phyloP scores from a whole-genome alignment of 2,113 vertebrate species.

The Nothobranchius furzeri region DNA sequence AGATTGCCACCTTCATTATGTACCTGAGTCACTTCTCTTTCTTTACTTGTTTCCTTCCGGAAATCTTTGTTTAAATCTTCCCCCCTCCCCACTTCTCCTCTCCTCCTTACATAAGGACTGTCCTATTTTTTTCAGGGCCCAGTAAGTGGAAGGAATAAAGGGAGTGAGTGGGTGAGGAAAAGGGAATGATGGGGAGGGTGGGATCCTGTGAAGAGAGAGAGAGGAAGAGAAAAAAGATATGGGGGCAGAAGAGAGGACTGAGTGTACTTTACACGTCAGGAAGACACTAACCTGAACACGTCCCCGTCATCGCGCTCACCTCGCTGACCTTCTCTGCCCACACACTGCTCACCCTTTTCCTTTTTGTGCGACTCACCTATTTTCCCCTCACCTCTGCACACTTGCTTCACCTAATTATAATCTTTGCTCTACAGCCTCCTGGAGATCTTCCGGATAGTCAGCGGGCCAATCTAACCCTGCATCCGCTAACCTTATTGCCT shows the following conservation, averaged over 20 bases:
- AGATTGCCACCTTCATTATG: constrained; percentile 42
- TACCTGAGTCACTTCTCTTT: constrained; percentile 52
- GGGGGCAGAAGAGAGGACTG: constrained; percentile 51
- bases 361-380: constrained; percentile 12
- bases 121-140: constrained; percentile 73
- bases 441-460: constrained; percentile 5
- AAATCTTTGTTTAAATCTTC: constrained; percentile 54
- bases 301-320: constrained; percentile 47
- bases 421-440: constrained; percentile 3
- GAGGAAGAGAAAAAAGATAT: constrained; percentile 21
- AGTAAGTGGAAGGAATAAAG: constrained; percentile 66
- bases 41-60: constrained; percentile 50
- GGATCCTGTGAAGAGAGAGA: constrained; percentile 44
- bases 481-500: neutral
- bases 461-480: neutral
- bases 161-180: constrained; percentile 65
- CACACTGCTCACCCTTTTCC: constrained; percentile 27
- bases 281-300: constrained; percentile 52
- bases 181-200: constrained; percentile 48
- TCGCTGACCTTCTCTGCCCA: constrained; percentile 47
- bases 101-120: constrained; percentile 75
- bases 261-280: constrained; percentile 63
- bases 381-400: neutral
- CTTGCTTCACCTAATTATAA: constrained; percentile 6
- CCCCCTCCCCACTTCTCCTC: constrained; percentile 48